Evolutionary conservation across 2,797 vertebrate genomes (phyloP).

Genomic region (Hirundo rustica): DNA sequence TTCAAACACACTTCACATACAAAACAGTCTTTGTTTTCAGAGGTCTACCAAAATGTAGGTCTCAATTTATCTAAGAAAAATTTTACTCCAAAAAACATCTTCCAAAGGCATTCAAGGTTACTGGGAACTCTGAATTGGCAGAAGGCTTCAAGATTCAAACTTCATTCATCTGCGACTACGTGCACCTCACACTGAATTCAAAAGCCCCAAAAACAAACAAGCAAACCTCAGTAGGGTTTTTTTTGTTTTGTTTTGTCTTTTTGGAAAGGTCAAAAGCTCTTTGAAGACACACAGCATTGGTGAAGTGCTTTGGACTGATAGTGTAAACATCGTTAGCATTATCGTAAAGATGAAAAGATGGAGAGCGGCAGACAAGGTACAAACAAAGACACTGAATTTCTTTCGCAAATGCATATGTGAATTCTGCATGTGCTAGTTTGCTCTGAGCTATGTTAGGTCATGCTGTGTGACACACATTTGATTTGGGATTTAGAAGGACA

Average conservation of each 20-base stretch:
- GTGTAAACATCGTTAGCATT: neutral
- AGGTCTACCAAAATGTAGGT: neutral
- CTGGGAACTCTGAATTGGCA: neutral
- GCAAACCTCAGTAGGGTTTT: neutral
- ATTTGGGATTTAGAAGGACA: slow-evolving; percentile 47
- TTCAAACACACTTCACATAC: neutral
- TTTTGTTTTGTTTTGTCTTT: neutral
- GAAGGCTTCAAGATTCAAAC: neutral
- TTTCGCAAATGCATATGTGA: neutral
- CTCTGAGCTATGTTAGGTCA: slow-evolving; percentile 49
- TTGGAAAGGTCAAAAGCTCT: slow-evolving; percentile 15
- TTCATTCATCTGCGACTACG: neutral
- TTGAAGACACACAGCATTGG: neutral
- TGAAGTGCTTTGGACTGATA: neutral
- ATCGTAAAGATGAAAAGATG: neutral
- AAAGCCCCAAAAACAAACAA: neutral
- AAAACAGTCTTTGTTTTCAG: neutral
- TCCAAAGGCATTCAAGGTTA: neutral
- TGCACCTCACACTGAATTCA: neutral
- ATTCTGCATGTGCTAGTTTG: slow-evolving; percentile 35
- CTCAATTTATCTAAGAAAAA: neutral
- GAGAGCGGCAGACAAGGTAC: neutral
- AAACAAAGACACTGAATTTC: slow-evolving; percentile 7
- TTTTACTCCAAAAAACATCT: neutral
- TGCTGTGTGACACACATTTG: slow-evolving; percentile 15